A percentile compares a stretch with the other conserved stretches of the same genome.
phyloP scores from a whole-genome alignment of 2,797 vertebrate genomes.

The Macropodus opercularis region DNA sequence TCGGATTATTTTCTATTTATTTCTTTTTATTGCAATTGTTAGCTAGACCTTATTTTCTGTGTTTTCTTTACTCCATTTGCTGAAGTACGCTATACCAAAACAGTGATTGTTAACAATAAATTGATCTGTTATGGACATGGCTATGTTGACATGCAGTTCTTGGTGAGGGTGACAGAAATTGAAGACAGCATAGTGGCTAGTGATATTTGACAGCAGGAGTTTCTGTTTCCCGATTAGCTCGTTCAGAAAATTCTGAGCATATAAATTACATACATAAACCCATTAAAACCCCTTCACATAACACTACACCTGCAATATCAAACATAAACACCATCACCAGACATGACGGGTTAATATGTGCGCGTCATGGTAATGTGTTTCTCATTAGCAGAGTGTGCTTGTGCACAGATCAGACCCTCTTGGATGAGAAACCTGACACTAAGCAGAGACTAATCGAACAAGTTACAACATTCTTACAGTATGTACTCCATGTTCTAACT shows the following conservation, averaged over 20 bases:
- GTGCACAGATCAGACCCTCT: no score
- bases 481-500: no score
- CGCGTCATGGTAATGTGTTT: no score
- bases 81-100: constrained; percentile 95
- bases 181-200: constrained; percentile 42
- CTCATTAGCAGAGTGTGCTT: no score
- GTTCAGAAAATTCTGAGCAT: neutral
- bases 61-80: constrained; percentile 86
- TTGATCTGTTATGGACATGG: constrained; percentile 95
- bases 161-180: constrained; percentile 67
- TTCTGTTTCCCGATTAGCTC: no score
- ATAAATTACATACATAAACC: neutral
- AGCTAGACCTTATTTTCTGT: constrained; percentile 83
- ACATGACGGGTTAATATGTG: no score
- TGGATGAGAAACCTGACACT: no score
- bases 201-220: constrained; percentile 11
- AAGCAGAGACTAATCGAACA: no score
- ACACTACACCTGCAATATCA: no score
- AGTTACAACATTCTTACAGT: no score
- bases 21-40: constrained; percentile 84
- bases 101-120: constrained; percentile 94
- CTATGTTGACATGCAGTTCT: constrained; percentile 93
- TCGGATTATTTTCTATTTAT: constrained; percentile 86
- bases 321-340: no score
- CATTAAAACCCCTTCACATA: neutral